Conservation (phyloP, 2,113 vertebrate species). For the Nematolebias whitei region DNA sequence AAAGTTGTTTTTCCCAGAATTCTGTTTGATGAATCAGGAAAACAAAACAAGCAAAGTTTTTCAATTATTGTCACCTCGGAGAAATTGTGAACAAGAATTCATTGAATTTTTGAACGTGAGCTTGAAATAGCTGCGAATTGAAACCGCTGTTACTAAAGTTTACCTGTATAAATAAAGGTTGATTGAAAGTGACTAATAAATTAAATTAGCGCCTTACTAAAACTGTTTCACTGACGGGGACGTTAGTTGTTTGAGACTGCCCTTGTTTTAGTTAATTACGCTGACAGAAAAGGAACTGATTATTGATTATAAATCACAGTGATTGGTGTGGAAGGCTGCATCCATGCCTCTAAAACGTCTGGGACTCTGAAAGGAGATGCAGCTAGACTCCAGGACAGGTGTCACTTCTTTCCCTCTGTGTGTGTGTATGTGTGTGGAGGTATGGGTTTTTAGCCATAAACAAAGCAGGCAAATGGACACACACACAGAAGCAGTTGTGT, state of each 20-base stretch:
- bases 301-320: constrained; percentile 1
- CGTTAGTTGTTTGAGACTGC: constrained; percentile 6
- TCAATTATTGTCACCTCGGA: background rate
- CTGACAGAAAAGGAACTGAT: constrained; percentile 4
- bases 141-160: constrained; percentile 4
- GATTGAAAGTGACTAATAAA: background rate
- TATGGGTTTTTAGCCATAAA: constrained; percentile 58
- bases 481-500: constrained; percentile 55
- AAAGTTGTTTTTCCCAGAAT: background rate
- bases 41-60: background rate
- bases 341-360: constrained; percentile 5
- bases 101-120: background rate
- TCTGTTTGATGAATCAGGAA: no score
- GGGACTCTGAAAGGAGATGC: constrained; percentile 26
- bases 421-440: constrained; percentile 44
- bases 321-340: constrained; percentile 8
- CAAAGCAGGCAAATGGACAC: constrained; percentile 57
- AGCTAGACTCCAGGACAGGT: constrained; percentile 60
- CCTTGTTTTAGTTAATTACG: background rate
- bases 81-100: background rate
- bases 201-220: background rate
- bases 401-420: constrained; percentile 29
- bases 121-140: background rate
- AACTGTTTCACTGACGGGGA: background rate
- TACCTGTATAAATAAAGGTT: no score